These are phyloP conservation scores for Callocephalon fimbriatum DNA, from an alignment of 2,113 vertebrate genomes.

Conservation along the genomic window DNA sequence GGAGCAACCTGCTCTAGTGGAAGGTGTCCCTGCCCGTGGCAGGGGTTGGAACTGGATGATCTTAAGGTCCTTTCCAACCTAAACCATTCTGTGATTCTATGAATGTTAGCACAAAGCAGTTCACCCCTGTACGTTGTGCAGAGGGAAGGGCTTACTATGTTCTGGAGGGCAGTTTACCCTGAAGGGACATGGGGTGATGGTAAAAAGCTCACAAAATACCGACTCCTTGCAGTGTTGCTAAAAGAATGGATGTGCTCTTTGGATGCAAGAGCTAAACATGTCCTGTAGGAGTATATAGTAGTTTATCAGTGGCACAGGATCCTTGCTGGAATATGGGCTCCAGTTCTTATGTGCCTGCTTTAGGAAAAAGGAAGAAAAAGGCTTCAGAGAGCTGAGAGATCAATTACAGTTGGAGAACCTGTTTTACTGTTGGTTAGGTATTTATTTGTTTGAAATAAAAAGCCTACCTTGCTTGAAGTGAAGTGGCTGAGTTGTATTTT, in stretches of 20 bases:
- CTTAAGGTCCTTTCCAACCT: background rate
- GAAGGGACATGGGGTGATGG: background rate
- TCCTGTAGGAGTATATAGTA: background rate
- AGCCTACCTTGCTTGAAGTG: background rate
- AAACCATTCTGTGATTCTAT: background rate
- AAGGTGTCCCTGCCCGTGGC: background rate
- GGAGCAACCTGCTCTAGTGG: background rate
- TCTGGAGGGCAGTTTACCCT: background rate
- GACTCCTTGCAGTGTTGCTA: background rate
- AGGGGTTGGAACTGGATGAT: background rate
- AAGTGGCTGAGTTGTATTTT: background rate
- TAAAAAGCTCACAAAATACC: background rate
- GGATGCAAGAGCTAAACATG: background rate
- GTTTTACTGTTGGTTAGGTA: background rate
- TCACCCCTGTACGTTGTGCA: rapidly evolving
- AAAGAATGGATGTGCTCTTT: background rate
- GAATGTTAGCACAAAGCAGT: background rate
- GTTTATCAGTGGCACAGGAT: background rate
- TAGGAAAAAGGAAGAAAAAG: background rate
- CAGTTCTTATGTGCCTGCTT: background rate
- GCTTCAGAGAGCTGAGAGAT: background rate
- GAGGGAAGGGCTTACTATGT: background rate
- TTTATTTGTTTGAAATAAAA: background rate
- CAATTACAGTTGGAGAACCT: background rate
- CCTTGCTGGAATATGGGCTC: background rate